These are phyloP conservation scores for Blera fallax DNA, from an alignment of 2,888 invertebrate species.

Conservation along the genomic window DNA sequence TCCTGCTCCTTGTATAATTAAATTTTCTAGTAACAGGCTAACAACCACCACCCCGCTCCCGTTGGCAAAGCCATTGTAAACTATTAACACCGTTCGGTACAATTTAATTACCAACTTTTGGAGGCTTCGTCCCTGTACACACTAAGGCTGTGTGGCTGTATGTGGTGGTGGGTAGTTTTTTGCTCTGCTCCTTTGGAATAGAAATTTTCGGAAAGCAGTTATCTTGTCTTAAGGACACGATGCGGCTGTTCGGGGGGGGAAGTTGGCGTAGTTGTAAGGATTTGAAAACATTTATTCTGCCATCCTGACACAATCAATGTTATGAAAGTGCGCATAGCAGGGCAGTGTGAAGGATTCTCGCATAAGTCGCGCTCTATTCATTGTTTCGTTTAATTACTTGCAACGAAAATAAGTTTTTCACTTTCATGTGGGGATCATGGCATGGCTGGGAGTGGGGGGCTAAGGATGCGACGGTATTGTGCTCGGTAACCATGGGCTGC, in stretches of 20 bases:
- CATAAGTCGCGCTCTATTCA: conserved; percentile 33
- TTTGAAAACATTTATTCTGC: conserved; percentile 64
- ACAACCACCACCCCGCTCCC: conserved; percentile 1
- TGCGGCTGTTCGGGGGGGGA: neutral
- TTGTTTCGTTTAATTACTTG: conserved; percentile 70
- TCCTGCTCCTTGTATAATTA: conserved; percentile 52
- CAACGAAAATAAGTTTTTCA: conserved; percentile 63
- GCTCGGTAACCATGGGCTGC: conserved; percentile 2
- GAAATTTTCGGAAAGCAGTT: conserved; percentile 53
- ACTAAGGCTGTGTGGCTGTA: neutral
- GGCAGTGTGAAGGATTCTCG: neutral
- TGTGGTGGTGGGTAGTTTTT: conserved; percentile 7
- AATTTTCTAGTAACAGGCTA: conserved; percentile 67
- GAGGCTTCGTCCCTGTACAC: conserved; percentile 27
- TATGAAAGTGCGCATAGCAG: conserved; percentile 7
- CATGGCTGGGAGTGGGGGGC: neutral
- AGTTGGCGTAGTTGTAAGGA: conserved; percentile 48
- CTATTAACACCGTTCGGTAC: conserved; percentile 72
- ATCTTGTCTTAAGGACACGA: conserved; percentile 52
- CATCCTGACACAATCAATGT: conserved; percentile 62
- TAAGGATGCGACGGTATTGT: conserved; percentile 6
- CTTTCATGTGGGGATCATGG: conserved; percentile 44
- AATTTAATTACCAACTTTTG: conserved; percentile 70
- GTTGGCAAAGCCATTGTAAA: conserved; percentile 61
- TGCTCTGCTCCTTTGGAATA: conserved; percentile 12